Conservation (phyloP, 1,140 invertebrate species). For the Dendrolimus kikuchii region DNA sequence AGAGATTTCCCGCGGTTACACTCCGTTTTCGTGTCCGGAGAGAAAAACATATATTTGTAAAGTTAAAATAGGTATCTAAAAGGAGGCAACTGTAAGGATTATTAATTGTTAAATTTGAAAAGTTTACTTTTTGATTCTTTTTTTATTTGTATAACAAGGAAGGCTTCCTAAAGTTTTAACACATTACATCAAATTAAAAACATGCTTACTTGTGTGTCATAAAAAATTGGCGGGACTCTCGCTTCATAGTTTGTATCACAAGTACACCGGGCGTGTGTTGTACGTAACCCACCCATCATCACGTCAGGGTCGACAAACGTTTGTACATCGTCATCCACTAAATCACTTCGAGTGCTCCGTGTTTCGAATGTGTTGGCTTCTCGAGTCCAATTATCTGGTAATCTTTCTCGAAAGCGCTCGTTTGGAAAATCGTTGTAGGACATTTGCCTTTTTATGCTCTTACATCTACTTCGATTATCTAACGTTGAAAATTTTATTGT, state of each 20-base stretch:
- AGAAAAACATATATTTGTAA: background rate
- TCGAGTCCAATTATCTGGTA: constrained; percentile 40
- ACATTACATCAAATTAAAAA: background rate
- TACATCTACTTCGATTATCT: constrained; percentile 59
- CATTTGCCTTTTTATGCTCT: constrained; percentile 59
- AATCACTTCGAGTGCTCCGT: constrained; percentile 42
- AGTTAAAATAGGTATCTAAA: too few relatives aligned
- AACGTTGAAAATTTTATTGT: constrained; percentile 60
- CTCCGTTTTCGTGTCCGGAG: too few relatives aligned
- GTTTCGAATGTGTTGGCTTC: constrained; percentile 42
- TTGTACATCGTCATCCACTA: constrained; percentile 45
- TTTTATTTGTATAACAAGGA: too few relatives aligned
- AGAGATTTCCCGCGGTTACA: too few relatives aligned
- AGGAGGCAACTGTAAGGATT: too few relatives aligned
- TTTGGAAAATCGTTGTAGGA: constrained; percentile 63
- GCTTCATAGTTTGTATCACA: constrained; percentile 43
- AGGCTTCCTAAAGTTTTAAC: too few relatives aligned
- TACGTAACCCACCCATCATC: constrained; percentile 38
- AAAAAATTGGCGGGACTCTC: constrained; percentile 59
- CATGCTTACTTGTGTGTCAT: constrained; percentile 59
- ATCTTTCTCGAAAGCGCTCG: constrained; percentile 43
- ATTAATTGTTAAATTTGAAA: too few relatives aligned
- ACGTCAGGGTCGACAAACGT: constrained; percentile 56
- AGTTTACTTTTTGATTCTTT: too few relatives aligned
- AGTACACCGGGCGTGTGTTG: constrained; percentile 53